Conservation (phyloP, 2,888 invertebrate species). For the Priocnemis perturbator region DNA sequence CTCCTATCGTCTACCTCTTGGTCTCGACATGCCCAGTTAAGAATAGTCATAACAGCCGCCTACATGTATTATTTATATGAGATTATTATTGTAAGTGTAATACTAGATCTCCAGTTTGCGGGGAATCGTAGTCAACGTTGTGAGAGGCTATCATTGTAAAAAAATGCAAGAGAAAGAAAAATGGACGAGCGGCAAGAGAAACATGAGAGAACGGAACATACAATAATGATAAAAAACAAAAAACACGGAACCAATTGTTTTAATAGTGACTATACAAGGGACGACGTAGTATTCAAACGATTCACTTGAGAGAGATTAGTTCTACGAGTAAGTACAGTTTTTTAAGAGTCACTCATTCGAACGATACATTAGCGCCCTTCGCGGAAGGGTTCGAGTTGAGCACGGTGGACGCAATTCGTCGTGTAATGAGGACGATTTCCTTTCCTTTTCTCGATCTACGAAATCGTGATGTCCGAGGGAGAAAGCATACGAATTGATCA, state of each 20-base stretch:
- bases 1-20: constrained; percentile 2
- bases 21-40: constrained; percentile 25
- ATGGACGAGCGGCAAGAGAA: not conserved
- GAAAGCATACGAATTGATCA: too few species aligned
- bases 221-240: not conserved
- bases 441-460: too few species aligned
- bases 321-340: not conserved
- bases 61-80: constrained; percentile 60
- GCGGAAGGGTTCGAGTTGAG: too few species aligned
- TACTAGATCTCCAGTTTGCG: constrained; percentile 45
- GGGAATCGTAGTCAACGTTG: constrained; percentile 40
- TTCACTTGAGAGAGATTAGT: not conserved
- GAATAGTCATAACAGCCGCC: constrained; percentile 40
- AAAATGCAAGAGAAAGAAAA: constrained; percentile 1
- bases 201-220: not conserved
- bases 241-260: constrained; percentile 42
- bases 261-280: constrained; percentile 7
- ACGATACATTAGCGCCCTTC: too few species aligned
- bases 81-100: constrained; percentile 58
- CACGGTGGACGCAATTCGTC: too few species aligned
- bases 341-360: constrained; percentile 2
- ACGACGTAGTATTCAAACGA: not conserved
- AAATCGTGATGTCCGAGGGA: too few species aligned
- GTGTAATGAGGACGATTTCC: too few species aligned
- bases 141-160: constrained; percentile 27